phyloP scores from a whole-genome alignment of 2,113 vertebrate species.

The Megaceryle torquata region DNA sequence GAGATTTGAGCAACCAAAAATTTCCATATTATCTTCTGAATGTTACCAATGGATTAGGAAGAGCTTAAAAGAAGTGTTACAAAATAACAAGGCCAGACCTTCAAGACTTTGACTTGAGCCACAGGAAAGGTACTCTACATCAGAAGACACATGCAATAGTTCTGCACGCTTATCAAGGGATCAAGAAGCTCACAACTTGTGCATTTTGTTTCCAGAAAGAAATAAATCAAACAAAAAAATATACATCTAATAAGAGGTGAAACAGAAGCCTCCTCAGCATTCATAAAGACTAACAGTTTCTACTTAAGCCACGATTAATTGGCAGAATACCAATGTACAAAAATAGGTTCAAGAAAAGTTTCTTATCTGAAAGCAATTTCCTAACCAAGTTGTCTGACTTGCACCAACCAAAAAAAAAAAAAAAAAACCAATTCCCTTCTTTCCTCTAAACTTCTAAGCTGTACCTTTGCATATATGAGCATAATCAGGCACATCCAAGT shows the following conservation, averaged over 20 bases:
- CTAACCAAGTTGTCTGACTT: neutral
- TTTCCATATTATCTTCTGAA: neutral
- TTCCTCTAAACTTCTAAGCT: neutral
- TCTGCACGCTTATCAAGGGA: neutral
- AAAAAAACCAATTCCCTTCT: neutral
- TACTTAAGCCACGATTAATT: rapidly evolving
- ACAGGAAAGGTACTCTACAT: too few species aligned
- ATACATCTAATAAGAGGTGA: neutral
- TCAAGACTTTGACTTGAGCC: neutral
- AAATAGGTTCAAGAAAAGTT: neutral
- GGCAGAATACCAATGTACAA: neutral
- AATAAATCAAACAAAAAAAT: neutral
- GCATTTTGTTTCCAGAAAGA: neutral
- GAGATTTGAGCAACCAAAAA: neutral
- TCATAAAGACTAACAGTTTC: neutral
- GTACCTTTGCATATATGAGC: neutral
- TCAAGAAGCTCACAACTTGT: neutral
- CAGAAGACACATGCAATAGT: neutral
- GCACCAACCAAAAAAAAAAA: rapidly evolving
- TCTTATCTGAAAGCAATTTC: neutral
- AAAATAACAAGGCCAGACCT: neutral
- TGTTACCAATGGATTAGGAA: neutral
- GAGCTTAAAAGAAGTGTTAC: neutral
- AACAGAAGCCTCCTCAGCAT: neutral
- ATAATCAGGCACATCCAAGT: neutral